A percentile compares a stretch with the other conserved stretches of the same genome.
Conservation (phyloP, 2,888 invertebrate genomes). For the Rhingia campestris region DNA sequence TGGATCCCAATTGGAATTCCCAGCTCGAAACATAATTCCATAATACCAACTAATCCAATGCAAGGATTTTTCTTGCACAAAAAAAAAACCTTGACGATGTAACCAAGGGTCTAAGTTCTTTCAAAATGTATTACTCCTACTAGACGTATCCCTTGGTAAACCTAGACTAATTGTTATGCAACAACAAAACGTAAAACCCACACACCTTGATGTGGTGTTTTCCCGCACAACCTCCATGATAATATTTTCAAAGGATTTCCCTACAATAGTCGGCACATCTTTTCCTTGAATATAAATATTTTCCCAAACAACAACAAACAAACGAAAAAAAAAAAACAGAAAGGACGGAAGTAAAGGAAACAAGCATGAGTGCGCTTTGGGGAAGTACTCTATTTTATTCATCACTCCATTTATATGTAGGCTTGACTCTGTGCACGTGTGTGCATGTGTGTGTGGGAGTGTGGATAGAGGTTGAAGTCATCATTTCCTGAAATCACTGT, state of each 20-base stretch:
- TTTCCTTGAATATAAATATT: conserved; percentile 42
- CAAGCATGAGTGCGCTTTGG: conserved; percentile 66
- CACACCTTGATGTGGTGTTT: conserved; percentile 11
- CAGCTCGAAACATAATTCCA: too few relatives aligned
- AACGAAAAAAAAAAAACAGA: conserved; percentile 33
- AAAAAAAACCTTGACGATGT: too few relatives aligned
- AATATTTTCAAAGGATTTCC: not conserved
- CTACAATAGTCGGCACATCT: conserved; percentile 46
- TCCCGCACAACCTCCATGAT: not conserved
- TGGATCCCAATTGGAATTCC: too few relatives aligned
- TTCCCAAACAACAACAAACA: conserved; percentile 21
- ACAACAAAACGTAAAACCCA: not conserved
- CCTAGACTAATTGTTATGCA: conserved; percentile 21
- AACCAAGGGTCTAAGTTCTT: not conserved
- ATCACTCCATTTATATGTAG: conserved; percentile 1
- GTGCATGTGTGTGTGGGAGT: not conserved
- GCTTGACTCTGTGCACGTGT: not conserved
- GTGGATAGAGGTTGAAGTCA: conserved; percentile 50
- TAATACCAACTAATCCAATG: too few relatives aligned
- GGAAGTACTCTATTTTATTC: conserved; percentile 72
- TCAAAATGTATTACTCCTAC: not conserved
- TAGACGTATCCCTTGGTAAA: not conserved
- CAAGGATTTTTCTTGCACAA: too few relatives aligned
- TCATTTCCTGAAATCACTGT: conserved; percentile 66
- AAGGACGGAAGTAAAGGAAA: conserved; percentile 61